Evolutionary conservation across 2,888 invertebrate species (phyloP).

Genomic region (Cyclophora albipunctata): DNA sequence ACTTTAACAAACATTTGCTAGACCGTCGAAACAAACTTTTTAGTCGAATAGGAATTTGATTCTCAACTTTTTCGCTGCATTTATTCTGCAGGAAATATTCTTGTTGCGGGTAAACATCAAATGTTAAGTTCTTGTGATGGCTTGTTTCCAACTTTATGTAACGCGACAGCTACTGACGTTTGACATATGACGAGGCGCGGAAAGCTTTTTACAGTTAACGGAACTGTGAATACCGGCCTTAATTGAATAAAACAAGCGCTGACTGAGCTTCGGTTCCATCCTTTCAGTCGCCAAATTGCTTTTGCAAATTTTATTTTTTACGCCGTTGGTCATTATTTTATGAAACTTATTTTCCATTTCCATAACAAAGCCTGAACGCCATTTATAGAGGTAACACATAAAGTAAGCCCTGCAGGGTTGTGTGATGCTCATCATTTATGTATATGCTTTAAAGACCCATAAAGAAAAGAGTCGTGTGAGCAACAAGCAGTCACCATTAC

Average conservation of each 20-base stretch:
- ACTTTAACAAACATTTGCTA: slow-evolving; percentile 36
- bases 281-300: too few species aligned
- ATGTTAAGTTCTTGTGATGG: neutral
- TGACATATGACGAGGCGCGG: slow-evolving; percentile 12
- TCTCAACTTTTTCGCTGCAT: slow-evolving; percentile 27
- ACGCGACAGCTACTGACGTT: slow-evolving; percentile 7
- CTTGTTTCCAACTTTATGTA: slow-evolving; percentile 6
- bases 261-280: too few species aligned
- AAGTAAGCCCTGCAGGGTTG: too few species aligned
- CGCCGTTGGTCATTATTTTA: too few species aligned
- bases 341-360: too few species aligned
- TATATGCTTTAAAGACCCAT: neutral
- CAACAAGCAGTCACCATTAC: neutral
- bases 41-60: slow-evolving; percentile 30
- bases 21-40: slow-evolving; percentile 36
- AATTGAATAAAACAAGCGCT: slow-evolving; percentile 22
- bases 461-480: neutral
- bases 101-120: slow-evolving; percentile 8
- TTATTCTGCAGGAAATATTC: slow-evolving; percentile 17
- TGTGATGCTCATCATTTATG: too few species aligned
- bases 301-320: too few species aligned
- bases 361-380: too few species aligned
- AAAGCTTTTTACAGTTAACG: slow-evolving; percentile 9
- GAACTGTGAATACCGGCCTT: slow-evolving; percentile 9
- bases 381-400: too few species aligned